These are phyloP conservation scores for Amphiprion clarkii DNA, from an alignment of 2,797 vertebrate species.

Conservation along the genomic window DNA sequence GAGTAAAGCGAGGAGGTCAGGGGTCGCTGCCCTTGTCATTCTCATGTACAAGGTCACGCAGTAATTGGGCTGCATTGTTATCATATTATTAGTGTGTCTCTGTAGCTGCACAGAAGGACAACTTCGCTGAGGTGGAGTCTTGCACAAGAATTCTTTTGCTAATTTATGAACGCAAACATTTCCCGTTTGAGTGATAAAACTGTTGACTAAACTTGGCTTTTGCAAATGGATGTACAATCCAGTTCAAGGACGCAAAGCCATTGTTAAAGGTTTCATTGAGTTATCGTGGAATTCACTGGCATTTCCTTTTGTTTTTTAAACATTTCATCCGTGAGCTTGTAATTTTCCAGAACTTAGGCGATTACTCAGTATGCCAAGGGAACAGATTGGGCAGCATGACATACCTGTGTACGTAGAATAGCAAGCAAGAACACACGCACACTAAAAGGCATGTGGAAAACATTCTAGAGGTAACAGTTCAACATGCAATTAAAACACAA, in stretches of 20 bases:
- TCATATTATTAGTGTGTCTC: not conserved
- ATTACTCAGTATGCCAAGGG: slow-evolving; percentile 48
- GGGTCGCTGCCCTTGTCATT: slow-evolving; percentile 48
- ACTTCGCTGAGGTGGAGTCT: not conserved
- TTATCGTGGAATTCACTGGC: slow-evolving; percentile 39
- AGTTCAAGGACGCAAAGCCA: slow-evolving; percentile 44
- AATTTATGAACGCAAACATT: slow-evolving; percentile 37
- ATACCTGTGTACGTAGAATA: slow-evolving; percentile 41
- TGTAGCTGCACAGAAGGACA: not conserved
- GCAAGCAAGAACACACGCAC: slow-evolving; percentile 56
- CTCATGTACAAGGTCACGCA: slow-evolving; percentile 43
- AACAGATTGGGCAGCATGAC: slow-evolving; percentile 43
- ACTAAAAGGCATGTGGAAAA: slow-evolving; percentile 77
- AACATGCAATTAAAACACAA: slow-evolving; percentile 86
- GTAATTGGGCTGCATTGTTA: slow-evolving; percentile 22
- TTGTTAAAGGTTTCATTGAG: slow-evolving; percentile 45
- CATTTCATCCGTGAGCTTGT: slow-evolving; percentile 53
- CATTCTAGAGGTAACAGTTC: slow-evolving; percentile 75
- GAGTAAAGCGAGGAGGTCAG: slow-evolving; percentile 46
- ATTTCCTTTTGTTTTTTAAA: slow-evolving; percentile 74
- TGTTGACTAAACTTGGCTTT: slow-evolving; percentile 33
- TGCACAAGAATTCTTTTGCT: not conserved
- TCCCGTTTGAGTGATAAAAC: slow-evolving; percentile 13
- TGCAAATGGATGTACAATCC: slow-evolving; percentile 15
- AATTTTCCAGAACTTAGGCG: slow-evolving; percentile 73